Conservation (phyloP, 2,113 vertebrate genomes). For the Rostratula benghalensis region DNA sequence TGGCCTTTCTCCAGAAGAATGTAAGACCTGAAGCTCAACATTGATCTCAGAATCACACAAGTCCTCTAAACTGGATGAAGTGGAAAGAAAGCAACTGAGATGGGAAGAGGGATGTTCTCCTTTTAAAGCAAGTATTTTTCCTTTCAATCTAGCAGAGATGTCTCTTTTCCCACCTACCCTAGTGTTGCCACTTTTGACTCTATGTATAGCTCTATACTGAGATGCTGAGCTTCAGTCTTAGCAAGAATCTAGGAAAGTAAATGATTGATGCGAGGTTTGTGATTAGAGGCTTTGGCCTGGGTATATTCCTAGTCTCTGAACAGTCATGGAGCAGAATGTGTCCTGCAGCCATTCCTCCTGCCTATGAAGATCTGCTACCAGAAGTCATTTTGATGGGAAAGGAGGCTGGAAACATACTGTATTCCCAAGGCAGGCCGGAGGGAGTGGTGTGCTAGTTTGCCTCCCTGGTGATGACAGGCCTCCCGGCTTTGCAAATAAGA, state of each 20-base stretch:
- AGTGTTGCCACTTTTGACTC: not conserved
- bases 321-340: not conserved
- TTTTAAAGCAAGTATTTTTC: not conserved
- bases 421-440: not conserved
- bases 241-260: not conserved
- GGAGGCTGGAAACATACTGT: not conserved
- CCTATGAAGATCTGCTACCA: not conserved
- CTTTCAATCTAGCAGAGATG: not conserved
- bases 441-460: not conserved
- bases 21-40: not conserved
- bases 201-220: not conserved
- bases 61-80: not conserved
- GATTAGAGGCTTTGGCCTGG: not conserved
- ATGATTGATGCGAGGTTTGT: not conserved
- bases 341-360: not conserved
- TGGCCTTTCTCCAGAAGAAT: not conserved
- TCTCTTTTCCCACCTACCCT: not conserved
- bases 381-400: not conserved
- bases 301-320: not conserved
- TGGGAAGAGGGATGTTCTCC: not conserved
- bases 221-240: not conserved
- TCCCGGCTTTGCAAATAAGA: not conserved
- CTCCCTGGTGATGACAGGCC: conserved; percentile 25
- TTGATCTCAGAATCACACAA: not conserved
- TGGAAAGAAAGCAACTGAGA: not conserved